These are phyloP conservation scores for Halictus rubicundus DNA, from an alignment of 1,140 invertebrate species.

Conservation along the genomic window DNA sequence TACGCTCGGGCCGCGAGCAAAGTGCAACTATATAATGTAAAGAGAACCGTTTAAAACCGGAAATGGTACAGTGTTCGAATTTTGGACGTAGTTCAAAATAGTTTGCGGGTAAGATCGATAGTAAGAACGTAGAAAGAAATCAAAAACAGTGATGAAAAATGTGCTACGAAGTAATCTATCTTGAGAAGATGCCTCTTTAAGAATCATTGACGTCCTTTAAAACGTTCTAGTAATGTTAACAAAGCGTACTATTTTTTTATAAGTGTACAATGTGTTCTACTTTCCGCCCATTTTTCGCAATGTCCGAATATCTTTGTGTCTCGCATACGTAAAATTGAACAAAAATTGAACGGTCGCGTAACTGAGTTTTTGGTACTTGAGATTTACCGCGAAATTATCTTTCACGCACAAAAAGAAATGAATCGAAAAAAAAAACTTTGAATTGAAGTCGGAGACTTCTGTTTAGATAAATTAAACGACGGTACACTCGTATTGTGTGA, in stretches of 20 bases:
- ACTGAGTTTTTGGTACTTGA: background rate
- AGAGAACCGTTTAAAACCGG: conserved; percentile 11
- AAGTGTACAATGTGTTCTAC: conserved; percentile 39
- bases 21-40: background rate
- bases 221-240: conserved; percentile 28
- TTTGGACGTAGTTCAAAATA: conserved; percentile 16
- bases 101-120: conserved; percentile 11
- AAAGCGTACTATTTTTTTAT: conserved; percentile 43
- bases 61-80: background rate
- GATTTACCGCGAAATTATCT: conserved; percentile 7
- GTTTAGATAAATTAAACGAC: background rate
- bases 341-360: background rate
- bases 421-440: background rate
- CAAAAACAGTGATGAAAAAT: background rate
- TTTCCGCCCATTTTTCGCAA: conserved; percentile 39
- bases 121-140: background rate
- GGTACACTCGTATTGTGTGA: background rate
- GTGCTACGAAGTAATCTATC: conserved; percentile 7
- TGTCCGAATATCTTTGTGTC: conserved; percentile 29
- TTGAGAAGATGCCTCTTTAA: conserved; percentile 13
- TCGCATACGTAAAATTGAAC: background rate
- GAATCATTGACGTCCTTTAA: conserved; percentile 25
- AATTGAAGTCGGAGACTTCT: background rate
- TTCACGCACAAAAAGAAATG: conserved; percentile 9
- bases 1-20: background rate